Conservation (phyloP, 1,140 invertebrate genomes). For the Sitodiplosis mosellana region DNA sequence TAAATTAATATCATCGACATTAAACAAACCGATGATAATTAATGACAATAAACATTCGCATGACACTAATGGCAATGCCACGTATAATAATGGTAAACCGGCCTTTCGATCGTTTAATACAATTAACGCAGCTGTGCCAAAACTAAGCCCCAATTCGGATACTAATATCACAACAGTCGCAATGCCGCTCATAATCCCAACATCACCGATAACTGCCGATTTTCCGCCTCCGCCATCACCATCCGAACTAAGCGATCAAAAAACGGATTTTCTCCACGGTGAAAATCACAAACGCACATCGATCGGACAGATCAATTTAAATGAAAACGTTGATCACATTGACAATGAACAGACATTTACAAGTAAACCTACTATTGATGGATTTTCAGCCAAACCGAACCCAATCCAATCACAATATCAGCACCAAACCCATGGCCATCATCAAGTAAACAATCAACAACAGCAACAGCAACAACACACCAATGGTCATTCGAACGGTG, state of each 20-base stretch:
- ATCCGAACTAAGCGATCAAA: neutral
- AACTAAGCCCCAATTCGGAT: neutral
- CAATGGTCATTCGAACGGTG: neutral
- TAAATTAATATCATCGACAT: too few species aligned
- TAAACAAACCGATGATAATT: too few species aligned
- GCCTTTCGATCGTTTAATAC: neutral
- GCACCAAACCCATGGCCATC: neutral
- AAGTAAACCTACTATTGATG: neutral
- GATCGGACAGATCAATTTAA: neutral
- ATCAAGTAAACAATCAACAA: conserved; percentile 1
- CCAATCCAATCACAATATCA: neutral
- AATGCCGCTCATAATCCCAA: neutral
- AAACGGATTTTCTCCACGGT: neutral
- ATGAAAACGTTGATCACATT: neutral
- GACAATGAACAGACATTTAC: neutral
- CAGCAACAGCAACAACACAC: neutral
- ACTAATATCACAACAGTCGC: neutral
- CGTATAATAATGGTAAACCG: neutral
- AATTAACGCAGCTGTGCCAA: neutral
- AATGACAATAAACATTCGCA: too few species aligned
- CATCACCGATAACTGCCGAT: neutral
- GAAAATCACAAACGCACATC: neutral
- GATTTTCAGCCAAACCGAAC: neutral
- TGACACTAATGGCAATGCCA: neutral
- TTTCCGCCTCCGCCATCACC: conserved; percentile 1